Conservation (phyloP, 2,113 vertebrate species). For the Rhodinocichla rosea region DNA sequence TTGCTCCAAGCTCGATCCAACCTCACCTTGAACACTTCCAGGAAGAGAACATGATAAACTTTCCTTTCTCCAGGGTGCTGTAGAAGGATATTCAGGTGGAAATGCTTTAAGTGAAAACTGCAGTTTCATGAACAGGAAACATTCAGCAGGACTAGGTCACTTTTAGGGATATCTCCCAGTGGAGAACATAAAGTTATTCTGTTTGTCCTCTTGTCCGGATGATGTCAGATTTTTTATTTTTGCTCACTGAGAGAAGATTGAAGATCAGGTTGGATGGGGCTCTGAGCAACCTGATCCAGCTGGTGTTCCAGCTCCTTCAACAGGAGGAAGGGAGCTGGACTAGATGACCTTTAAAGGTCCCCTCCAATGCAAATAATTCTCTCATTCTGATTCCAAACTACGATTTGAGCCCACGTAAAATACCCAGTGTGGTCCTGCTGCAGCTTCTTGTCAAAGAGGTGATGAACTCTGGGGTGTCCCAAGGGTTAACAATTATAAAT, state of each 20-base stretch:
- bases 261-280: background rate
- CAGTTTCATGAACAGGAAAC: background rate
- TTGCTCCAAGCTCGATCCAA: background rate
- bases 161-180: background rate
- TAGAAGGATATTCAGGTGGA: background rate
- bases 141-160: background rate
- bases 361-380: background rate
- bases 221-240: background rate
- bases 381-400: background rate
- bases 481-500: background rate
- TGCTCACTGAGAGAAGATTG: background rate
- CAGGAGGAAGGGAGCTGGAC: background rate
- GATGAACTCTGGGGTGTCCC: background rate
- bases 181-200: background rate
- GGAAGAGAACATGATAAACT: background rate
- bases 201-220: fast-evolving
- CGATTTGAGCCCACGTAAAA: background rate
- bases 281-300: background rate
- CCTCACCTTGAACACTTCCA: background rate
- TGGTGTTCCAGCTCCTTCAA: background rate
- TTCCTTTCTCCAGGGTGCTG: background rate
- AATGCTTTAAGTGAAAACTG: background rate
- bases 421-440: background rate
- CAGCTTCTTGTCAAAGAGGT: background rate
- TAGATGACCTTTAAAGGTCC: background rate